Evolutionary conservation across 2,888 invertebrate genomes (phyloP), one percentile per base, ranked within the genome.

Genomic region (Teleiodes luculella): DNA sequence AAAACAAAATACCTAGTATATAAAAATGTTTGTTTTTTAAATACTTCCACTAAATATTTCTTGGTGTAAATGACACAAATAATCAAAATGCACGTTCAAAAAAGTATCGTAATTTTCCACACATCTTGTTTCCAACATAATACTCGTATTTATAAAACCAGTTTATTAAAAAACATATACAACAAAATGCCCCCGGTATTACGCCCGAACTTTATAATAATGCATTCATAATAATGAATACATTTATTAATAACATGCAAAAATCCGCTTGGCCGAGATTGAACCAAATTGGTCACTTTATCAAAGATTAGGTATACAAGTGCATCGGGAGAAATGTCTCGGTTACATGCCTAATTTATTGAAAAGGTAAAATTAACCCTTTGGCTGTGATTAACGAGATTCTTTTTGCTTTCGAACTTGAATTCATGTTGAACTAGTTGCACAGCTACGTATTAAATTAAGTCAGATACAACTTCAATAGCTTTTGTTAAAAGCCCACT

Each of bases 231-330:
- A 39, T 20, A 41, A 28, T 11, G 10, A 20, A 20, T 13, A n/a
- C 18, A 41, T 28, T 20, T 43, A 43, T 43, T 28, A 43, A 43
- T 43, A 43, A 43, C 33, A 48, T 48, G 35, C 48, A 48, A 20
- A 48, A 33, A 55, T 55, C 55, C 52, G 55, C 52, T 8, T 55
- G 52, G 33, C 35, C 52, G 47, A 55, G 16, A 31, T 52, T 47
- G 20, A 18, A 46, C 35, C 41, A 48, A 39, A 55, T 52, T 55
- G 55, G 37, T 48, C 48, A 52, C 36, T 37, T 16, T 3, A 18
- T 1, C 52, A 55, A n/a, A 55, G 55, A 55, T 16, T 31, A 47
- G n/a, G n/a, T 14, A 31, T 30, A 45, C 11, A 46, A 31, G 1
- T 13, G 8, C 46, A n/a, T n/a, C n/a, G 30, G 46, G 16, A 30